Conservation (phyloP, 2,797 vertebrate species). For the Eurystomus glaucurus region DNA sequence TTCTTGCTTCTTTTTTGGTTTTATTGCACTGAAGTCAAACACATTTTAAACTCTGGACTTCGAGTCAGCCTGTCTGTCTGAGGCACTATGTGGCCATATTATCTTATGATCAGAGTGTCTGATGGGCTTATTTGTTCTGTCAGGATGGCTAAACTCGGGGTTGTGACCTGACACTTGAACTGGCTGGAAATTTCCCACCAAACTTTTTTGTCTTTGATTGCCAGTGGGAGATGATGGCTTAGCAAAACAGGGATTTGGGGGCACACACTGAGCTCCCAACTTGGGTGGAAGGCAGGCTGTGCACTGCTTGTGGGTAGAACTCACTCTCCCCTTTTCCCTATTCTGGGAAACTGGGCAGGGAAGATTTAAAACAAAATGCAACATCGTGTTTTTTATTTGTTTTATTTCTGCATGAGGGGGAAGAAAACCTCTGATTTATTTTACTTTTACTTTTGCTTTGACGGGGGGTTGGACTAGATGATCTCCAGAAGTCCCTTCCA, state of each 20-base stretch:
- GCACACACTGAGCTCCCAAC: neutral
- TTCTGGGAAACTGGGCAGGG: rapidly evolving
- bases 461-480: too few species aligned
- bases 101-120: neutral
- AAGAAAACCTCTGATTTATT: neutral
- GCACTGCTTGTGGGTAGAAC: rapidly evolving
- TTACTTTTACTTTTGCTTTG: too few species aligned
- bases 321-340: rapidly evolving
- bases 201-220: neutral
- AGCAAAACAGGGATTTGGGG: neutral
- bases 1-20: slow-evolving; percentile 37
- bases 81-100: neutral
- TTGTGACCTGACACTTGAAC: neutral
- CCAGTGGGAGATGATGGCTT: neutral
- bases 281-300: neutral
- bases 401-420: neutral
- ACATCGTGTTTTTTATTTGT: neutral
- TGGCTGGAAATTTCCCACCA: neutral
- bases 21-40: slow-evolving; percentile 46
- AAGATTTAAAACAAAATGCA: neutral
- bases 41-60: slow-evolving; percentile 26
- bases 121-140: neutral
- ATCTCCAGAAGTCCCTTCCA: too few species aligned
- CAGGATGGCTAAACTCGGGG: neutral
- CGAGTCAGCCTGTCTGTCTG: slow-evolving; percentile 3